These are phyloP conservation scores for Macrocentrus cingulum DNA, from an alignment of 1,140 invertebrate genomes.

Conservation along the genomic window DNA sequence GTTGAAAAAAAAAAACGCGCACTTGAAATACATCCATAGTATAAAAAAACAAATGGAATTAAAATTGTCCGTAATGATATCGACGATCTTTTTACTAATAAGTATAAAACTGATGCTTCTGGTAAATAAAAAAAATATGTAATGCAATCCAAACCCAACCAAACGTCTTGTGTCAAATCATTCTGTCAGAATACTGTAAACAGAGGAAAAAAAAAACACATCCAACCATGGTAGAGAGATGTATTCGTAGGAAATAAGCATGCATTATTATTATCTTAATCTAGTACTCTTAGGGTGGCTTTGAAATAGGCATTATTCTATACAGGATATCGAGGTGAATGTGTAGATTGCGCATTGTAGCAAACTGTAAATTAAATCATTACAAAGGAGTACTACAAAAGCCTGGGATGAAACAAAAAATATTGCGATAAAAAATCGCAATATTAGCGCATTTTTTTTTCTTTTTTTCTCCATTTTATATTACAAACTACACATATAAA, in stretches of 20 bases:
- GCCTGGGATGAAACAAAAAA: not conserved
- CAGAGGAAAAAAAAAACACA: slow-evolving; percentile 26
- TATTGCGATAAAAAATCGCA: not conserved
- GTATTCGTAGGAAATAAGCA: slow-evolving; percentile 49
- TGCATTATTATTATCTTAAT: slow-evolving; percentile 39
- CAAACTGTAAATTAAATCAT: slow-evolving; percentile 16
- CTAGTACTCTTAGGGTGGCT: slow-evolving; percentile 47
- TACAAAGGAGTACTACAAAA: not conserved
- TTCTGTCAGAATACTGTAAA: slow-evolving; percentile 40
- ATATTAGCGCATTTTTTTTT: slow-evolving; percentile 6
- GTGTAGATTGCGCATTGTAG: slow-evolving; percentile 22
- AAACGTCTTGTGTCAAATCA: slow-evolving; percentile 49
- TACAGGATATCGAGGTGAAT: slow-evolving; percentile 15
- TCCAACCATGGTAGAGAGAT: slow-evolving; percentile 32
- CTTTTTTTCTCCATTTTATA: slow-evolving; percentile 25
- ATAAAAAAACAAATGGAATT: slow-evolving; percentile 41
- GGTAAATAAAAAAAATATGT: slow-evolving; percentile 49
- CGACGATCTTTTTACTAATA: slow-evolving; percentile 54
- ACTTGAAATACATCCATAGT: slow-evolving; percentile 39
- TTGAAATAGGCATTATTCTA: slow-evolving; percentile 32
- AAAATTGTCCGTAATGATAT: slow-evolving; percentile 46
- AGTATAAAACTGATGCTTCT: slow-evolving; percentile 47
- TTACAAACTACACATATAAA: slow-evolving; percentile 12
- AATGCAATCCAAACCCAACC: slow-evolving; percentile 47
- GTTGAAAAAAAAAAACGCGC: slow-evolving; percentile 23